Percentiles rank a stretch among this genome's conserved stretches.
Conservation (phyloP, 1,140 invertebrate genomes). For the Anoplophora glabripennis region DNA sequence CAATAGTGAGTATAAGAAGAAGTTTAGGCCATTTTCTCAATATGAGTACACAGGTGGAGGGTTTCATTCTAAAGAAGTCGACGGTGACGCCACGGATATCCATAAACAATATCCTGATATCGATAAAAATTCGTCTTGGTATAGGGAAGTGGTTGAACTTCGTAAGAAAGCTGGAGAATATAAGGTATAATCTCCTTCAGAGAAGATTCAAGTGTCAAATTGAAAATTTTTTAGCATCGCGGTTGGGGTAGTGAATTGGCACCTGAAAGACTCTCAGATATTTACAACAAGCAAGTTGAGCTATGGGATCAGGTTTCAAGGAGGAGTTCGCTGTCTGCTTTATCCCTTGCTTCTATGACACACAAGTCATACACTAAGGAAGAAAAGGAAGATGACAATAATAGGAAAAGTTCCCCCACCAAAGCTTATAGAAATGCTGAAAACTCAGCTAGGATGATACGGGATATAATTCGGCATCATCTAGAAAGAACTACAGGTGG, state of each 20-base stretch:
- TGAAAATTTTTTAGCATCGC: conserved; percentile 65
- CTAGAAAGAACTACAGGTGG: conserved; percentile 67
- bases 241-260: conserved; percentile 86
- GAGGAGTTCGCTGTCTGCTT: conserved; percentile 80
- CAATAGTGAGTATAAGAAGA: conserved; percentile 77
- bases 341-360: conserved; percentile 82
- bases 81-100: conserved; percentile 47
- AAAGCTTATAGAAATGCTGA: conserved; percentile 54
- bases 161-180: conserved; percentile 89
- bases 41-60: conserved; percentile 74
- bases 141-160: conserved; percentile 80
- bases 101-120: conserved; percentile 45
- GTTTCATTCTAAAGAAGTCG: conserved; percentile 56
- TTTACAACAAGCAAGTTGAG: conserved; percentile 78
- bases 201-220: neutral
- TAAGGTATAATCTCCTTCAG: conserved; percentile 60
- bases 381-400: conserved; percentile 83
- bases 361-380: conserved; percentile 79
- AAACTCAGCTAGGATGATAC: conserved; percentile 52
- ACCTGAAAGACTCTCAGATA: conserved; percentile 70
- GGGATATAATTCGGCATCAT: conserved; percentile 65
- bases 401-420: conserved; percentile 70
- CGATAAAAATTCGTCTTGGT: conserved; percentile 64
- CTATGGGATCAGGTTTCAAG: conserved; percentile 87
- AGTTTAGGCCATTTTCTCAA: conserved; percentile 78